Percentiles rank a stretch among this genome's conserved stretches.
phyloP scores from a whole-genome alignment of 2,113 vertebrate genomes.

The Heliornis fulica region DNA sequence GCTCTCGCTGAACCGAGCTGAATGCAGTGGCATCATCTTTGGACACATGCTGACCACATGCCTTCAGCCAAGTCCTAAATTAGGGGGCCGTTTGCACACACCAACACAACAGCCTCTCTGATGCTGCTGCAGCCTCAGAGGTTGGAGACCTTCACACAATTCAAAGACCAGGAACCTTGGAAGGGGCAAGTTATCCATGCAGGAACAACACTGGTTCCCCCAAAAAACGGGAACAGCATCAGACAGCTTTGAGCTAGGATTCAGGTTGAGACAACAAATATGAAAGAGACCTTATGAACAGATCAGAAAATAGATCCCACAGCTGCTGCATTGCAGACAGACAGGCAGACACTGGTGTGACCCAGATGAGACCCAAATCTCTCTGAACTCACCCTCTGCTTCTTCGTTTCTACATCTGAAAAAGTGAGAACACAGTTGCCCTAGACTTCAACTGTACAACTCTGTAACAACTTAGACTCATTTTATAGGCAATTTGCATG shows the following conservation, averaged over 20 bases:
- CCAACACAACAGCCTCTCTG: not conserved
- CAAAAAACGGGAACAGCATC: not conserved
- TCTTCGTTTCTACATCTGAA: not conserved
- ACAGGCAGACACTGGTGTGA: accelerated
- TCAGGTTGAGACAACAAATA: not conserved
- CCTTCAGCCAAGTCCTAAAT: not conserved
- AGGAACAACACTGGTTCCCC: not conserved
- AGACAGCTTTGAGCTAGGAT: not conserved
- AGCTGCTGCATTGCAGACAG: not conserved
- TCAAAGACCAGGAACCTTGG: not conserved
- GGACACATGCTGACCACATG: not conserved
- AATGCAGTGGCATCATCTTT: not conserved
- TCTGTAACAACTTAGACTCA: not conserved
- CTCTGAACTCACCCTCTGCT: not conserved
- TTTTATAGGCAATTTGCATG: constrained; percentile 34
- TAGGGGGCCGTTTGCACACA: not conserved
- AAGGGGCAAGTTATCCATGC: not conserved
- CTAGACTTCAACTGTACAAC: not conserved
- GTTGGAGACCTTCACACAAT: not conserved
- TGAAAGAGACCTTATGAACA: not conserved
- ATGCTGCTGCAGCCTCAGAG: not conserved
- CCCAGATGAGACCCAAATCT: not conserved
- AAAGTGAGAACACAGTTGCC: not conserved
- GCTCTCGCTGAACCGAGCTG: not conserved
- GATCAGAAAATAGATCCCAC: not conserved